phyloP scores from a whole-genome alignment of 2,113 vertebrate species.

The Acrocephalus arundinaceus region DNA sequence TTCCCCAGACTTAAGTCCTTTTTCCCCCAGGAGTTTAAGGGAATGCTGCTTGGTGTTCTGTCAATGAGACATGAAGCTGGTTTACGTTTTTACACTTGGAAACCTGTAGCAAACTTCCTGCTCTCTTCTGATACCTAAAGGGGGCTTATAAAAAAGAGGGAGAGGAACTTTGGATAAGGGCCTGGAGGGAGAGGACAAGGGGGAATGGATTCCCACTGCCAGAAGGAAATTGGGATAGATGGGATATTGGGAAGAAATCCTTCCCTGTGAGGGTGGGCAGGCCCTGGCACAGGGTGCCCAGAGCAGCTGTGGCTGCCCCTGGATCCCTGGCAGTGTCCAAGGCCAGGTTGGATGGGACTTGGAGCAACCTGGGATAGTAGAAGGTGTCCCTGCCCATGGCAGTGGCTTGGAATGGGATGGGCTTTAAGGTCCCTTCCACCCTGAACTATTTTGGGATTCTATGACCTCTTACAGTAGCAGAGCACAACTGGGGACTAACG shows the following conservation, averaged over 20 bases:
- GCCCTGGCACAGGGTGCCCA: background rate
- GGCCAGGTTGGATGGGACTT: rapidly evolving
- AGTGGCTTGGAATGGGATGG: rapidly evolving
- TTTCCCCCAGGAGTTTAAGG: background rate
- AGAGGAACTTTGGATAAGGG: background rate
- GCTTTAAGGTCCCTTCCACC: background rate
- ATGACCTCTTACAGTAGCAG: background rate
- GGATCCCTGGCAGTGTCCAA: background rate
- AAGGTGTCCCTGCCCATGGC: background rate
- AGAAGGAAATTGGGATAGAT: background rate
- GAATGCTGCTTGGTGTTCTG: background rate
- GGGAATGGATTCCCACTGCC: background rate
- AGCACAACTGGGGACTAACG: background rate
- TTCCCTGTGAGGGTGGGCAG: rapidly evolving
- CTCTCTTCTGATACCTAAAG: background rate
- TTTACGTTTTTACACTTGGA: background rate
- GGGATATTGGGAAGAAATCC: background rate
- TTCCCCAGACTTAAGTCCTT: background rate
- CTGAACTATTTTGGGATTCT: background rate
- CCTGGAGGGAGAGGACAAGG: background rate
- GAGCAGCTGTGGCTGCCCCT: background rate
- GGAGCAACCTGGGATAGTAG: rapidly evolving
- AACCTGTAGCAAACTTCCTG: background rate
- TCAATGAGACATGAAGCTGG: background rate
- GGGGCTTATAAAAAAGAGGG: background rate